Evolutionary conservation across 2,113 vertebrate genomes (phyloP), one percentile per base, ranked within the genome.

Genomic region (Clarias gariepinus): DNA sequence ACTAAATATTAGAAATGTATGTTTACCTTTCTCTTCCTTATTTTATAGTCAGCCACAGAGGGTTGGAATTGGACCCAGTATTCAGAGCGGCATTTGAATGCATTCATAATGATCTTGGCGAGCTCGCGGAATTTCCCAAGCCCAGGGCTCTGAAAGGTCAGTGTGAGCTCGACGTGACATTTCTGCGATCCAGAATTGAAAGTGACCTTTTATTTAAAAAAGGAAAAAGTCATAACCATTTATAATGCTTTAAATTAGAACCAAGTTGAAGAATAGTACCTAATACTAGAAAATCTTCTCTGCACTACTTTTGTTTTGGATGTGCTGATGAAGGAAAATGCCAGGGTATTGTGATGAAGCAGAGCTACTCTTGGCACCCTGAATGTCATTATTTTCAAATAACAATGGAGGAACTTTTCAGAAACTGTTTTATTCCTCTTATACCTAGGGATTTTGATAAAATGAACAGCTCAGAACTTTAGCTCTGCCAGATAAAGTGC

Each of bases 121-220:
- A 12, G 55, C 36, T 80, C 2, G 57, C 18, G 36, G 57, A 60
- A 60, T 64, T 66, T 82, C 47, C 36, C 21, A 15, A 36, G 81
- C 47, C 36, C 36, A 13, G 53, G 60, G 19, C 36, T 66, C 63
- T 12, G 81, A 82, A 82, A 89, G 85, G 85, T 91, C 87, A 88
- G 87, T 15, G 12, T 52, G 77, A 89, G 55, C 78, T 52, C 3
- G 41, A 71, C 33, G 66, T 80, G 57, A 66, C 83, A 82, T 83
- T 85, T 86, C 81, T 30, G 33, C 76, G 11, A 66, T 73, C 21
- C 41, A 36, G n/a, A 85, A 36, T 52, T 74, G n/a, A 10, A 69
- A 69, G 28, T 80, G 30, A 74, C 85, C 81, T 85, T 82, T 89
- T n/a, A 79, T 78, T 68, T 69, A 55, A 83, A 18, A 63, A 73